phyloP scores from a whole-genome alignment of 2,113 vertebrate species.

The Tragelaphus strepsiceros region DNA sequence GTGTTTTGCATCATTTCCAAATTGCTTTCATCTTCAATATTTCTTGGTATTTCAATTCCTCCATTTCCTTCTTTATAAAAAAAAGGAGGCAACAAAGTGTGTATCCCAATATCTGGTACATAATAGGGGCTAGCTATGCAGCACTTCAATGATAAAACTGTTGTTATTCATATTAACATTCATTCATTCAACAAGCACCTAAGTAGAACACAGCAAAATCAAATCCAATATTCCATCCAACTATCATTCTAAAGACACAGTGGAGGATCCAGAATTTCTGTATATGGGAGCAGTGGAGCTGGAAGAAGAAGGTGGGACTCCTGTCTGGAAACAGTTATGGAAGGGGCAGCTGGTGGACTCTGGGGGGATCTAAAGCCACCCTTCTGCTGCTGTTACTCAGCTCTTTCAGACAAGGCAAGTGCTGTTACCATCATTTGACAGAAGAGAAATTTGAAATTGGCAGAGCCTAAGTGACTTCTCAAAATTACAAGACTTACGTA shows the following conservation, averaged over 20 bases:
- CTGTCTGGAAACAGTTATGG: background rate
- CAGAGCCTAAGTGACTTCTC: background rate
- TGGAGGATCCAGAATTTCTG: background rate
- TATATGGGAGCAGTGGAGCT: background rate
- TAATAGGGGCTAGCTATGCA: background rate
- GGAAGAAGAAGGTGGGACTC: background rate
- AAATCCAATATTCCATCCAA: background rate
- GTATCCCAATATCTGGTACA: background rate
- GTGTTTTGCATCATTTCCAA: background rate
- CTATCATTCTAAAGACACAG: background rate
- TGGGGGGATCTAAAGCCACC: background rate
- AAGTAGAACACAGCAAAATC: background rate
- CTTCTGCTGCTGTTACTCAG: background rate
- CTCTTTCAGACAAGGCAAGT: background rate
- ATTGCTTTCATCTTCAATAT: background rate
- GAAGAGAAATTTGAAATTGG: background rate
- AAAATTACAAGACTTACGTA: background rate
- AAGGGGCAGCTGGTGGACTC: background rate
- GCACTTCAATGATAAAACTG: background rate
- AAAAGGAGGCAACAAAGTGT: background rate
- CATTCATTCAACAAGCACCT: background rate
- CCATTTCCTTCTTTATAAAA: background rate
- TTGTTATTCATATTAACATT: background rate
- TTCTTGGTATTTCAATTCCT: background rate
- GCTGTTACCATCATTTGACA: background rate